phyloP scores from a whole-genome alignment of 2,888 invertebrate species.

The Falcaria lacertinaria region DNA sequence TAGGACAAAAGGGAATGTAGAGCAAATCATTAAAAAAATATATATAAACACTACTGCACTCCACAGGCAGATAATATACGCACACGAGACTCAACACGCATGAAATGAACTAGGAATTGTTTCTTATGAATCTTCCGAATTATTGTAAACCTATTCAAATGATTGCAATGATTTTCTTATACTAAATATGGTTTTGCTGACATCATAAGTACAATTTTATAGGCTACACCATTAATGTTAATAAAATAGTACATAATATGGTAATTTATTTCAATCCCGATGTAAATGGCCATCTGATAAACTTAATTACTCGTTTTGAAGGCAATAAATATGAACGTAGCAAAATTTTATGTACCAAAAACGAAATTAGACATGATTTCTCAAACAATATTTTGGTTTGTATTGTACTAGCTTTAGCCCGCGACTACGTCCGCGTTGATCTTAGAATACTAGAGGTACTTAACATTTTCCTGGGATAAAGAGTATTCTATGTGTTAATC shows the following conservation, averaged over 20 bases:
- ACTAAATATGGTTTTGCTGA: not conserved
- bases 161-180: slow-evolving; percentile 40
- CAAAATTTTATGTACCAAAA: not conserved
- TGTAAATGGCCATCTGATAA: not conserved
- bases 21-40: too few relatives aligned
- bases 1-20: too few relatives aligned
- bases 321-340: not conserved
- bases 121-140: slow-evolving; percentile 30
- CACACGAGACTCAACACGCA: slow-evolving; percentile 44
- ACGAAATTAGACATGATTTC: not conserved
- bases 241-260: not conserved
- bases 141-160: slow-evolving; percentile 44
- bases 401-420: too few relatives aligned
- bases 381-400: not conserved
- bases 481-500: too few relatives aligned
- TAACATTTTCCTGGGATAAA: too few relatives aligned
- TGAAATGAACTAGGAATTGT: slow-evolving; percentile 45
- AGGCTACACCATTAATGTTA: not conserved
- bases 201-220: not conserved
- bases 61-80: slow-evolving; percentile 15
- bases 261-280: not conserved
- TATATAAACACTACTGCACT: too few relatives aligned
- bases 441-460: too few relatives aligned
- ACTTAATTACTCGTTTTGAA: not conserved
- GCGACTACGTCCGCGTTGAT: too few relatives aligned